phyloP scores from a whole-genome alignment of 2,888 invertebrate genomes.

The Nomada flava region DNA sequence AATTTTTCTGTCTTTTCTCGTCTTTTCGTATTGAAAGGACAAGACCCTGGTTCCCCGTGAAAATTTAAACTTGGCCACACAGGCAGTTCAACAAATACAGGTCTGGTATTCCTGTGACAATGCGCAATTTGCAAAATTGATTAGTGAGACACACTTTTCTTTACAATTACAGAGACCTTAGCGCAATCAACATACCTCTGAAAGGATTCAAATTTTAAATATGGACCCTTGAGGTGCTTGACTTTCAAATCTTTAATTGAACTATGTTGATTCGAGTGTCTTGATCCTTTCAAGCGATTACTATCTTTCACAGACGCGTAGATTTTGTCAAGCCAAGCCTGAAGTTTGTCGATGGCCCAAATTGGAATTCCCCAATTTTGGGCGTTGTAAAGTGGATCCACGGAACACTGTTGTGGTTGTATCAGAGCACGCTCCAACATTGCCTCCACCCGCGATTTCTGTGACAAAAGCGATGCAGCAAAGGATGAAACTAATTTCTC shows the following conservation, averaged over 20 bases:
- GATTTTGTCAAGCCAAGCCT: slow-evolving; percentile 87
- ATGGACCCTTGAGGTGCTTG: slow-evolving; percentile 88
- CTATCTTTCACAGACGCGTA: slow-evolving; percentile 85
- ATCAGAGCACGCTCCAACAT: slow-evolving; percentile 90
- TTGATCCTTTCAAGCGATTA: slow-evolving; percentile 66
- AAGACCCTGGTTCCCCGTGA: slow-evolving; percentile 82
- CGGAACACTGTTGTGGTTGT: slow-evolving; percentile 84
- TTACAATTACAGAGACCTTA: not conserved
- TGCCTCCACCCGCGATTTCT: slow-evolving; percentile 91
- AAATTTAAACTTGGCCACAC: slow-evolving; percentile 87
- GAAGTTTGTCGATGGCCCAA: slow-evolving; percentile 85
- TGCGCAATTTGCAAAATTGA: not conserved
- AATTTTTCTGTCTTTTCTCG: slow-evolving; percentile 72
- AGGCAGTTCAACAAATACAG: slow-evolving; percentile 88
- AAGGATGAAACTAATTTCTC: not conserved
- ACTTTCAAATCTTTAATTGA: slow-evolving; percentile 83
- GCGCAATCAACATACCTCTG: slow-evolving; percentile 85
- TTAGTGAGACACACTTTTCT: not conserved
- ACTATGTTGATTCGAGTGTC: slow-evolving; percentile 65
- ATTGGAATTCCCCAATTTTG: slow-evolving; percentile 85
- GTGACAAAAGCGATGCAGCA: slow-evolving; percentile 46
- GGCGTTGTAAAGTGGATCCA: slow-evolving; percentile 86
- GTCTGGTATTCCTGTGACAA: slow-evolving; percentile 85
- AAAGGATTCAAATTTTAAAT: slow-evolving; percentile 90
- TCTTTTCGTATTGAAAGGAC: slow-evolving; percentile 81